Conservation (phyloP, 2,797 vertebrate genomes). For the Garrulus glandarius region DNA sequence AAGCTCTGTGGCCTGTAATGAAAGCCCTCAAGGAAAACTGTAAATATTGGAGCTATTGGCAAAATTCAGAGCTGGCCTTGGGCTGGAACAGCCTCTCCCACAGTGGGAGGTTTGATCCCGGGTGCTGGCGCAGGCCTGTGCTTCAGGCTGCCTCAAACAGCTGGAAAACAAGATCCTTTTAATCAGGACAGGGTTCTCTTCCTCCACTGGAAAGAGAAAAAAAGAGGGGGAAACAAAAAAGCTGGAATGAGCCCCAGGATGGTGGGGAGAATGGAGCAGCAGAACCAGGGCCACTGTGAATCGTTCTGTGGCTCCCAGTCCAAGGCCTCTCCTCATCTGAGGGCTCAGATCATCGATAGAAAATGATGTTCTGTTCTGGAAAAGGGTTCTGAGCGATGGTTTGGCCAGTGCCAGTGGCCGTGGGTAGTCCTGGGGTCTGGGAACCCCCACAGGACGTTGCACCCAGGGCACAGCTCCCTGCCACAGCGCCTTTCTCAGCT, state of each 20-base stretch:
- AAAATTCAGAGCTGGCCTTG: neutral
- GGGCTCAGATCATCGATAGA: neutral
- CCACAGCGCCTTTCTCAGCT: neutral
- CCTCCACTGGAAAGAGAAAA: neutral
- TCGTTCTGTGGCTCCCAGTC: neutral
- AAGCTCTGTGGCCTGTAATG: conserved; percentile 4
- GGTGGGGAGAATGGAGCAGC: neutral
- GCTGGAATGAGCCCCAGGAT: neutral
- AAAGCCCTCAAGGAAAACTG: conserved; percentile 49
- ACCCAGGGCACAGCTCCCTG: neutral
- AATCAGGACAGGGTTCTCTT: neutral
- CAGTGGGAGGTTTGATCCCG: neutral
- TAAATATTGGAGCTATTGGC: conserved; percentile 30
- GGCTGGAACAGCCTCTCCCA: neutral
- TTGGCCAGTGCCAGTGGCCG: fast-evolving
- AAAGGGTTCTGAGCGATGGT: neutral
- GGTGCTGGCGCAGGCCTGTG: neutral
- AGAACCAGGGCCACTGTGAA: neutral
- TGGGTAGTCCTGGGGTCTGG: neutral
- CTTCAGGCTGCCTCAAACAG: neutral
- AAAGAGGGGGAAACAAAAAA: neutral
- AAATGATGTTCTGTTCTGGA: neutral
- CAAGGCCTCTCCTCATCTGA: neutral
- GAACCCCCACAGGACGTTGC: fast-evolving
- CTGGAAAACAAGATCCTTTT: neutral